A percentile compares a stretch with the other conserved stretches of the same genome.
Evolutionary conservation across 2,888 invertebrate species (phyloP).

Genomic region (Drosophila crucigera): DNA sequence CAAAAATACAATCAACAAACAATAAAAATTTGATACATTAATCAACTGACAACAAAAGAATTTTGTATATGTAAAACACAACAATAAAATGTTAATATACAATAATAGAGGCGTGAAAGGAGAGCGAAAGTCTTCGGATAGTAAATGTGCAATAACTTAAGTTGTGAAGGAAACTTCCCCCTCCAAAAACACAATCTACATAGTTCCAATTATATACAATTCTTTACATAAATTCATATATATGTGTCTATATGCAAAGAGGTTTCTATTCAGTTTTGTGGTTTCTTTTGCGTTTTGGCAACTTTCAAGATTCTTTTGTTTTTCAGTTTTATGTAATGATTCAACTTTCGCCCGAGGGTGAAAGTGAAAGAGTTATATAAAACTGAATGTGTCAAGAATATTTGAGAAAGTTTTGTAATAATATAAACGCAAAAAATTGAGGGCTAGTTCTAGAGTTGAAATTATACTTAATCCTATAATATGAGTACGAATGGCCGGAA

Average conservation of each 20-base stretch:
- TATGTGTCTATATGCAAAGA: slow-evolving; percentile 14
- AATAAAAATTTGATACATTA: slow-evolving; percentile 48
- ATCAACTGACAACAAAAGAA: slow-evolving; percentile 60
- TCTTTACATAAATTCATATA: slow-evolving; percentile 27
- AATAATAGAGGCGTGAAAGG: slow-evolving; percentile 23
- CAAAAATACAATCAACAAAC: slow-evolving; percentile 66
- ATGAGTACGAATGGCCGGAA: slow-evolving; percentile 14
- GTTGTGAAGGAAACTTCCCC: slow-evolving; percentile 23
- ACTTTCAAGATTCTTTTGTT: slow-evolving; percentile 47
- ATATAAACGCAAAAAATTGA: background rate
- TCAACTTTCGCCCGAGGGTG: slow-evolving; percentile 63
- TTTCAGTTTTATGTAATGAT: slow-evolving; percentile 60
- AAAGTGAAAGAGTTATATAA: slow-evolving; percentile 70
- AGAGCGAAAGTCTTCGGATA: slow-evolving; percentile 69
- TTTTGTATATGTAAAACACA: slow-evolving; percentile 30
- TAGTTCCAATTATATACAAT: slow-evolving; percentile 18
- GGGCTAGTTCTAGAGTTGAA: slow-evolving; percentile 11
- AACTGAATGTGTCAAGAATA: slow-evolving; percentile 58
- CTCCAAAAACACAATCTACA: slow-evolving; percentile 37
- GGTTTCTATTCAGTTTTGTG: slow-evolving; percentile 32
- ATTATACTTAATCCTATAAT: slow-evolving; percentile 32
- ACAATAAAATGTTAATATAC: slow-evolving; percentile 8
- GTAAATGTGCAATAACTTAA: slow-evolving; percentile 65
- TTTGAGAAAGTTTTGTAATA: slow-evolving; percentile 59
- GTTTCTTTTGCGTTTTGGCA: slow-evolving; percentile 47